Percentiles rank a stretch among this genome's conserved stretches.
These are phyloP conservation scores for Zeugodacus cucurbitae DNA, from an alignment of 1,140 invertebrate species.

Conservation along the genomic window DNA sequence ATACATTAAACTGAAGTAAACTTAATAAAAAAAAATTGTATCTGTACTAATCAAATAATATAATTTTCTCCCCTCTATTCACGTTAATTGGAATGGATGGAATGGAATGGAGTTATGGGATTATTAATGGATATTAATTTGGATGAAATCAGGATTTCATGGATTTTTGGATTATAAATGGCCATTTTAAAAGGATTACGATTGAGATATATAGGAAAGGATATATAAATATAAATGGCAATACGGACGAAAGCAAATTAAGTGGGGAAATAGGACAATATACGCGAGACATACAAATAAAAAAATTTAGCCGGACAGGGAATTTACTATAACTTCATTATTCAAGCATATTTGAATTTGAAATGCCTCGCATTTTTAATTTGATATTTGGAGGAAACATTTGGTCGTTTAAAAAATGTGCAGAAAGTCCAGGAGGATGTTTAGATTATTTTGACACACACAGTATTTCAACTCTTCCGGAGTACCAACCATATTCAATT, in stretches of 20 bases:
- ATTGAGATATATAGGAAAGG: background rate
- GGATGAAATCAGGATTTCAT: background rate
- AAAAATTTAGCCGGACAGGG: background rate
- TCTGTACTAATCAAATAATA: conserved; percentile 5
- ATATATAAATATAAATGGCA: background rate
- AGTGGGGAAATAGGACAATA: background rate
- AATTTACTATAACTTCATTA: background rate
- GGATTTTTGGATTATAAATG: conserved; percentile 22
- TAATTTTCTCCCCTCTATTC: conserved; percentile 23
- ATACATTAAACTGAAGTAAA: background rate
- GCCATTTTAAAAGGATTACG: conserved; percentile 1
- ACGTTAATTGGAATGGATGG: conserved; percentile 21
- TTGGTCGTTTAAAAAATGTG: background rate
- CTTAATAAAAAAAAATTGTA: background rate
- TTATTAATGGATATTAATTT: background rate
- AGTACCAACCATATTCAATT: background rate
- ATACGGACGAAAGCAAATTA: background rate
- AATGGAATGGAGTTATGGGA: background rate
- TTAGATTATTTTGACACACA: background rate
- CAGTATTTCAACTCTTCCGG: background rate
- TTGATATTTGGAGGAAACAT: background rate
- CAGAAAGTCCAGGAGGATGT: background rate
- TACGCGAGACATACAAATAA: background rate
- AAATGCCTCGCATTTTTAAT: background rate
- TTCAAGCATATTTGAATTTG: background rate